Evolutionary conservation across 2,888 invertebrate genomes (phyloP).

Genomic region (Trichogramma evanescens): DNA sequence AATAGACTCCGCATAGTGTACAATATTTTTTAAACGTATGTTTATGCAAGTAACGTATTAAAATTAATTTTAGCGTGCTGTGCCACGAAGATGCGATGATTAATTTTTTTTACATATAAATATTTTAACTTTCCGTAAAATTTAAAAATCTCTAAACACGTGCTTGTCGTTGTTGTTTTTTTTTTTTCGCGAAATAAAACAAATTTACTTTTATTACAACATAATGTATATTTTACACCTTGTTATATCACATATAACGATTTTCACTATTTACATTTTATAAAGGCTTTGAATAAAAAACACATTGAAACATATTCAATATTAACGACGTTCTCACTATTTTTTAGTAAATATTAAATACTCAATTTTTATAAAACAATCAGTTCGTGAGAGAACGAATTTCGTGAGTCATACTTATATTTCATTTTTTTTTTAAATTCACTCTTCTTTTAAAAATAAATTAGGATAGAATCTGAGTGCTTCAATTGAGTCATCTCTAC

Average conservation of each 20-base stretch:
- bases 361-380: background rate
- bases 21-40: background rate
- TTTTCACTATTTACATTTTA: background rate
- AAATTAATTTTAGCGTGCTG: background rate
- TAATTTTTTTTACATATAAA: background rate
- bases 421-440: background rate
- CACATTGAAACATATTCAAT: background rate
- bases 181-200: no score
- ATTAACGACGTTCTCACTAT: background rate
- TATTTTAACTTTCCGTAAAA: background rate
- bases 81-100: background rate
- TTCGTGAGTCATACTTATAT: background rate
- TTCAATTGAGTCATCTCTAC: conserved; percentile 92
- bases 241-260: no score
- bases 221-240: no score
- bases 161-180: no score
- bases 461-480: conserved; percentile 93
- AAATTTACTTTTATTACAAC: no score
- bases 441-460: conserved; percentile 59
- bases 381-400: background rate
- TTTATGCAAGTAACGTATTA: background rate
- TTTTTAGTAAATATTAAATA: background rate
- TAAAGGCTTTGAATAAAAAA: background rate
- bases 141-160: no score
- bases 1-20: no score